phyloP scores from a whole-genome alignment of 2,113 vertebrate genomes.

The Columba livia region DNA sequence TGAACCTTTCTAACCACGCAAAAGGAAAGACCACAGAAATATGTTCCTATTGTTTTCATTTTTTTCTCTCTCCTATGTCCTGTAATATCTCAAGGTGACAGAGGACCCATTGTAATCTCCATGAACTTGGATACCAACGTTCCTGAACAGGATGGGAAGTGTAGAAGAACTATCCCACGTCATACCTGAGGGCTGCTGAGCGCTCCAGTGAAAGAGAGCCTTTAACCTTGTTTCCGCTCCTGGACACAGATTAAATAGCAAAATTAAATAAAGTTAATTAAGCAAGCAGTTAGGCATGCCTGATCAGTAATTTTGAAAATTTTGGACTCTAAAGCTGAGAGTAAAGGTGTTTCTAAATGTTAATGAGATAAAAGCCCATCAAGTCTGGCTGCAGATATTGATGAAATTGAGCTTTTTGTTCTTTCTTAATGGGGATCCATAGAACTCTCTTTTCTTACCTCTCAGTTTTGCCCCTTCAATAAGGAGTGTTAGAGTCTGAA shows the following conservation, averaged over 20 bases:
- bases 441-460: background rate
- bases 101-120: background rate
- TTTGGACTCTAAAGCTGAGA: background rate
- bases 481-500: background rate
- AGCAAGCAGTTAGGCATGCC: background rate
- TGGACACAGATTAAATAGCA: background rate
- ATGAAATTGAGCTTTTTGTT: background rate
- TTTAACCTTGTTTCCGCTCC: background rate
- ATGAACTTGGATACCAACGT: background rate
- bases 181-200: background rate
- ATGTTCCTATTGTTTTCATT: background rate
- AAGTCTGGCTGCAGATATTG: background rate
- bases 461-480: background rate
- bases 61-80: background rate
- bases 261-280: background rate
- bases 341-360: background rate
- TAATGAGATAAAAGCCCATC: background rate
- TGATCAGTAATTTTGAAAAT: background rate
- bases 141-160: background rate
- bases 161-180: background rate
- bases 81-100: background rate
- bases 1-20: background rate
- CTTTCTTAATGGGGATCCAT: background rate
- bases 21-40: background rate
- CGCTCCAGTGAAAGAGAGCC: rapidly evolving